phyloP scores from a whole-genome alignment of 2,113 vertebrate species.

The Zosterops pallidus region DNA sequence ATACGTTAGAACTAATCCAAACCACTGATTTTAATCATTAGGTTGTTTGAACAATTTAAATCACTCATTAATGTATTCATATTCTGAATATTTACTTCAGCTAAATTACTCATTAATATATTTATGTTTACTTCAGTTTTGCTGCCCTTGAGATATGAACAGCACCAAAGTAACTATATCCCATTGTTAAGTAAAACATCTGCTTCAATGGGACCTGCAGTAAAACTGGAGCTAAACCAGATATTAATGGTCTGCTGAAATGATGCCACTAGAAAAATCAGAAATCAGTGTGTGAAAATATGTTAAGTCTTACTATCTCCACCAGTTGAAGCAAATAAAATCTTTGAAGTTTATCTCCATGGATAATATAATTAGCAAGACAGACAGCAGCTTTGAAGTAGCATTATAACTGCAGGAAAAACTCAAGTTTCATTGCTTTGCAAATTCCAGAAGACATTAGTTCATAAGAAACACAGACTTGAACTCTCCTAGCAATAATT shows the following conservation, averaged over 20 bases:
- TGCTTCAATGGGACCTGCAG: neutral
- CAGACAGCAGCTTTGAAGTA: constrained; percentile 21
- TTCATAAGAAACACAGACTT: neutral
- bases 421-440: neutral
- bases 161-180: neutral
- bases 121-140: neutral
- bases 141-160: neutral
- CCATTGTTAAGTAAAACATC: neutral
- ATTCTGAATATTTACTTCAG: neutral
- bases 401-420: constrained; percentile 3
- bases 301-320: neutral
- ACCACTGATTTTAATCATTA: neutral
- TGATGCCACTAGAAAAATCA: neutral
- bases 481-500: constrained; percentile 17
- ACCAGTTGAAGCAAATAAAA: neutral
- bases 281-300: neutral
- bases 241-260: neutral
- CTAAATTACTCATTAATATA: neutral
- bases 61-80: neutral
- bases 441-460: neutral
- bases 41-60: neutral
- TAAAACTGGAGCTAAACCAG: neutral
- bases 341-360: constrained; percentile 29
- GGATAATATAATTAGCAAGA: constrained; percentile 25
- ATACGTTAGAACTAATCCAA: neutral